Evolutionary conservation across 1,140 invertebrate genomes (phyloP).

Genomic region (Centruroides sculpturatus): DNA sequence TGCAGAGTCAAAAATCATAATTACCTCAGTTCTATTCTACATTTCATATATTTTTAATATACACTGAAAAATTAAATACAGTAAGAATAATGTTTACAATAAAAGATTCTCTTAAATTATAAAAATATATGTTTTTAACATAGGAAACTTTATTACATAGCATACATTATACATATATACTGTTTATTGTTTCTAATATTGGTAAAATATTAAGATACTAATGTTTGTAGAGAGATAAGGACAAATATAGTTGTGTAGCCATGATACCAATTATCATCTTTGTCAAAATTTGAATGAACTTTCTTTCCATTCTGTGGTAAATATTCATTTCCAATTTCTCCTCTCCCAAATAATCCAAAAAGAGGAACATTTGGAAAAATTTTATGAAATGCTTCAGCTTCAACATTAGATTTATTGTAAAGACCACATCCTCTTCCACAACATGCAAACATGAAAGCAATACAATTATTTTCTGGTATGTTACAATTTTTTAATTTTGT

Average conservation of each 20-base stretch:
- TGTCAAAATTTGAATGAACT: conserved; percentile 5
- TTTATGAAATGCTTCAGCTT: conserved; percentile 39
- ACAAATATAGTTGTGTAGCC: conserved; percentile 27
- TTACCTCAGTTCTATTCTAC: too few species aligned
- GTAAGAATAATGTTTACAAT: too few species aligned
- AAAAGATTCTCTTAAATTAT: too few species aligned
- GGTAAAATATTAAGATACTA: too few species aligned
- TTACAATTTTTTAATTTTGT: conserved; percentile 25
- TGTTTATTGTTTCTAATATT: too few species aligned
- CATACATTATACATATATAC: too few species aligned
- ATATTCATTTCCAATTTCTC: conserved; percentile 38
- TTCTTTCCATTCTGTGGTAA: conserved; percentile 21
- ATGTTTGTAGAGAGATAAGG: conserved; percentile 9
- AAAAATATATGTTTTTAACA: too few species aligned
- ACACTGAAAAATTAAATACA: too few species aligned
- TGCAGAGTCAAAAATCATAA: too few species aligned
- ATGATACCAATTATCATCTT: conserved; percentile 18
- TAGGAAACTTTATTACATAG: too few species aligned
- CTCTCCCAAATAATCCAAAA: conserved; percentile 42
- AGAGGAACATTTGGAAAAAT: conserved; percentile 41
- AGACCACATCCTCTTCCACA: conserved; percentile 32
- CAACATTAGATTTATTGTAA: conserved; percentile 32
- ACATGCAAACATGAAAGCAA: conserved; percentile 46
- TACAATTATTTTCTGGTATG: conserved; percentile 26
- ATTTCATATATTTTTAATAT: too few species aligned